phyloP scores from a whole-genome alignment of 2,797 vertebrate species.

The Gymnopithys bicolor region DNA sequence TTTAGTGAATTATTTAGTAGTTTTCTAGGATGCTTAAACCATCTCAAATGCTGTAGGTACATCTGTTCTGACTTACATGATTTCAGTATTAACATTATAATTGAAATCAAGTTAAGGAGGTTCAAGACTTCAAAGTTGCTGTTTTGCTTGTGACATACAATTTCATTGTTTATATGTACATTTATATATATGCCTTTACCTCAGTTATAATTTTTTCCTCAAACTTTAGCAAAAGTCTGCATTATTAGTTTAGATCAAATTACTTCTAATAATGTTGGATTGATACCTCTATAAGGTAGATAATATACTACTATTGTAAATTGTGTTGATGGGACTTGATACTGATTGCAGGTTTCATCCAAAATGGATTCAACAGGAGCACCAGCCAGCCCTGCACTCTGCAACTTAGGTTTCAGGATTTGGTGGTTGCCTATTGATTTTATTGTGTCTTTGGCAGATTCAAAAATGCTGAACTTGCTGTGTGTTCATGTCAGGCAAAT shows the following conservation, averaged over 20 bases:
- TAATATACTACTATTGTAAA: not conserved
- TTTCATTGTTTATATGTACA: not conserved
- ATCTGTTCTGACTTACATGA: not conserved
- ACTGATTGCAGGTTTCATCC: not conserved
- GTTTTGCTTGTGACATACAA: not conserved
- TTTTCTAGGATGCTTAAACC: not conserved
- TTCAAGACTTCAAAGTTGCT: not conserved
- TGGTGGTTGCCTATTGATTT: not conserved
- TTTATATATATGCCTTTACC: not conserved
- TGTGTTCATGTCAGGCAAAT: not conserved
- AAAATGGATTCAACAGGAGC: not conserved
- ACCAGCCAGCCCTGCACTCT: not conserved
- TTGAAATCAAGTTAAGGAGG: not conserved
- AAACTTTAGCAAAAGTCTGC: not conserved
- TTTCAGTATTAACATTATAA: not conserved
- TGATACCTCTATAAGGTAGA: not conserved
- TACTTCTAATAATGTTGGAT: not conserved
- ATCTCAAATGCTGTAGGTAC: not conserved
- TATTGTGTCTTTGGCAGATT: not conserved
- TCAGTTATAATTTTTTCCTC: not conserved
- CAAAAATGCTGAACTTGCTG: not conserved
- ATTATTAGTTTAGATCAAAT: not conserved
- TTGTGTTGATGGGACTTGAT: not conserved
- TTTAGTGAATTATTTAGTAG: not conserved
- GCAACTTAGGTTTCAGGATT: not conserved